Evolutionary conservation across 2,113 vertebrate genomes (phyloP).

Genomic region (Anser cygnoides): DNA sequence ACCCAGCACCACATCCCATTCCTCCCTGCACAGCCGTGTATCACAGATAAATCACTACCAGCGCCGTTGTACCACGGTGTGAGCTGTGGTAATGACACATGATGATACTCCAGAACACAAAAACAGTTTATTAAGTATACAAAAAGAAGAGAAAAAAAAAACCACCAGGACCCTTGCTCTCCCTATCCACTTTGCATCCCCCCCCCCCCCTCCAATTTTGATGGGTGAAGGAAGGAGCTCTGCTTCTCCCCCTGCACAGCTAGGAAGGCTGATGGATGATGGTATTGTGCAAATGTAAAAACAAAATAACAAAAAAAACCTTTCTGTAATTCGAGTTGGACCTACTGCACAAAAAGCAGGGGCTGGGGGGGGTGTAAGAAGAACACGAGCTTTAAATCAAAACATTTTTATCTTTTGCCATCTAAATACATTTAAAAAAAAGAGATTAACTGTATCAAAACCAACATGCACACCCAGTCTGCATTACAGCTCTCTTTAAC

Average conservation of each 20-base stretch:
- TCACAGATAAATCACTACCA: not conserved
- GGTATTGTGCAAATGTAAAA: not conserved
- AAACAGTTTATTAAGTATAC: not conserved
- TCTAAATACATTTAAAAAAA: not conserved
- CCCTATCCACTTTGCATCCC: not conserved
- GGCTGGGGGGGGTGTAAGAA: not conserved
- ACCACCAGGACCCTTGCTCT: not conserved
- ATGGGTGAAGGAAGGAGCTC: not conserved
- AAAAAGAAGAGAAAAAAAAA: not conserved
- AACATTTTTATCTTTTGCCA: constrained; percentile 4
- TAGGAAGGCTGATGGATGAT: not conserved
- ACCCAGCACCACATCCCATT: not conserved
- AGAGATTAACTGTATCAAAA: not conserved
- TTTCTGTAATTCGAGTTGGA: constrained; percentile 50
- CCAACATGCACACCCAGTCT: not conserved
- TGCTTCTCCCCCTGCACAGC: not conserved
- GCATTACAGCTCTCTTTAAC: not conserved
- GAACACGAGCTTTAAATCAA: constrained; percentile 1
- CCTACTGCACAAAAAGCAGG: not conserved
- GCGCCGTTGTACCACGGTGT: not conserved
- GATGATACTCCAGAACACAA: fast-evolving
- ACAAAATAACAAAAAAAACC: not conserved
- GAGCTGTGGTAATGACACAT: constrained; percentile 5
- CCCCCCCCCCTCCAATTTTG: not conserved
- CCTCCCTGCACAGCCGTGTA: fast-evolving